Conservation (phyloP, 2,888 invertebrate species). For the Drosophila paramelanica region DNA sequence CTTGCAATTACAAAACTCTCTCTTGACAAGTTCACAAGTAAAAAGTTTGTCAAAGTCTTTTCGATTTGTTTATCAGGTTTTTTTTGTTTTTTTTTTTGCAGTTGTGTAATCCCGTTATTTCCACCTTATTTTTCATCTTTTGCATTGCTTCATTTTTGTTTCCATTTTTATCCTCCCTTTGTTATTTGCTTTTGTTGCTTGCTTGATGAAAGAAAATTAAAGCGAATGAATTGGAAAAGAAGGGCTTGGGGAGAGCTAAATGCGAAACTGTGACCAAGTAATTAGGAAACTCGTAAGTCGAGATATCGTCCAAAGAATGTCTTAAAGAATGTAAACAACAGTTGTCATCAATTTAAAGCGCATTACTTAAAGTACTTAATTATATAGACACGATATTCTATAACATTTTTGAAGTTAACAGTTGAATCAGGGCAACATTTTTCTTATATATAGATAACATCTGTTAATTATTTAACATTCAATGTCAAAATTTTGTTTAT, state of each 20-base stretch:
- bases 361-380: not conserved
- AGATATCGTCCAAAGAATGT: slow-evolving; percentile 15
- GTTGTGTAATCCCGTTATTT: slow-evolving; percentile 30
- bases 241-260: not conserved
- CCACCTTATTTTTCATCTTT: slow-evolving; percentile 6
- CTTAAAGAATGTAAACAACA: not conserved
- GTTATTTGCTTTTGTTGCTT: slow-evolving; percentile 34
- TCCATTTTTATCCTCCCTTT: slow-evolving; percentile 15
- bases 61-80: slow-evolving; percentile 48
- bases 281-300: slow-evolving; percentile 50
- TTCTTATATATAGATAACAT: too few relatives aligned
- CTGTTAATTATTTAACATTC: not conserved
- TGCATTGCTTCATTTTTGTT: slow-evolving; percentile 14
- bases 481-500: not conserved
- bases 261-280: slow-evolving; percentile 42
- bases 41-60: slow-evolving; percentile 59
- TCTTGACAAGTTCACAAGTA: slow-evolving; percentile 24
- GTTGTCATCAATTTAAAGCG: not conserved
- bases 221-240: not conserved
- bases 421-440: too few relatives aligned
- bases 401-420: not conserved
- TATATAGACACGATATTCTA: too few relatives aligned
- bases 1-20: slow-evolving; percentile 60
- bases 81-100: slow-evolving; percentile 25
- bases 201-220: slow-evolving; percentile 20